These are phyloP conservation scores for Antheraea yamamai DNA, from an alignment of 2,888 invertebrate genomes.

Conservation along the genomic window DNA sequence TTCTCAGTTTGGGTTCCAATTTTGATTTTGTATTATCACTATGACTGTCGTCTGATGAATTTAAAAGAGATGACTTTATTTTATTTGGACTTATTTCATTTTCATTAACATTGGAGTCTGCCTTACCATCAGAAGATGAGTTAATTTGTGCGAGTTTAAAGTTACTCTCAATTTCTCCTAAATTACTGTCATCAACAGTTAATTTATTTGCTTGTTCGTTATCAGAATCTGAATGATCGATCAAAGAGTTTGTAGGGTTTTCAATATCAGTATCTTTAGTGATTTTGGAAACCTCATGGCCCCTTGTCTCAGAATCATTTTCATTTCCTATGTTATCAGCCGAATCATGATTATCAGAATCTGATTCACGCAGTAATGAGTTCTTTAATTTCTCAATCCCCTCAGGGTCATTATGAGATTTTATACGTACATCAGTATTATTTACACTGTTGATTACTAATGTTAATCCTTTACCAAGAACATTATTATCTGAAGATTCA, in stretches of 20 bases:
- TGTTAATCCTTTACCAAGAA: background rate
- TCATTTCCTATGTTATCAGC: background rate
- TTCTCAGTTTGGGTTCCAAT: constrained; percentile 42
- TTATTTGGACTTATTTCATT: constrained; percentile 27
- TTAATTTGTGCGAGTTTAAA: background rate
- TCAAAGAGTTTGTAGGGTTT: background rate
- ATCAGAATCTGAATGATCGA: background rate
- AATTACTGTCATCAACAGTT: background rate
- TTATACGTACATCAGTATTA: background rate
- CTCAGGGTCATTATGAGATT: background rate
- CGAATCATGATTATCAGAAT: background rate
- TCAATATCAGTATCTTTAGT: constrained; percentile 2
- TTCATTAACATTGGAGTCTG: background rate
- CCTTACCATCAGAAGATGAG: constrained; percentile 19
- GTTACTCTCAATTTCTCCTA: background rate
- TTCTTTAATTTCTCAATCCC: constrained; percentile 1
- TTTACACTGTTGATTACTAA: background rate
- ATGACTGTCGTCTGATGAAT: constrained; percentile 41
- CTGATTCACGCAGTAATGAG: background rate
- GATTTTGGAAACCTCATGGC: constrained; percentile 26
- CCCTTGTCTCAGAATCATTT: background rate
- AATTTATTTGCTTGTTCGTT: background rate
- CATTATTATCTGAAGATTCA: constrained; percentile 12
- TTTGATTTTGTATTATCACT: constrained; percentile 30
- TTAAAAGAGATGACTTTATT: constrained; percentile 37